phyloP scores from a whole-genome alignment of 2,888 invertebrate species.

The Ochropacha duplaris region DNA sequence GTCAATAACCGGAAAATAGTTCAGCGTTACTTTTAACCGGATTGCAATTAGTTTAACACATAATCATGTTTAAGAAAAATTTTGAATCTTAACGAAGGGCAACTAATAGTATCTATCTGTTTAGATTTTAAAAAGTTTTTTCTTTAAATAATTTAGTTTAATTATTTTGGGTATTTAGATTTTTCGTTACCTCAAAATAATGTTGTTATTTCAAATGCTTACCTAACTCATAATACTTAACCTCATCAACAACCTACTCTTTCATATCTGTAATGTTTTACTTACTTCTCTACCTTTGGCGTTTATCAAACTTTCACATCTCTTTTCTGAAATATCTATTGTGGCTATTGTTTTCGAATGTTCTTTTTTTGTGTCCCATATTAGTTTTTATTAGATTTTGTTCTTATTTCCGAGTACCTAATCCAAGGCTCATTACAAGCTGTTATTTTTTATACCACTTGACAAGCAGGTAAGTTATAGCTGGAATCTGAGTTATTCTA shows the following conservation, averaged over 20 bases:
- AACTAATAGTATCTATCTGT: too few species aligned
- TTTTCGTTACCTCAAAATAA: too few species aligned
- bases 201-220: background rate
- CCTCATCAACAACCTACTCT: conserved; percentile 1
- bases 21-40: too few species aligned
- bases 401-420: conserved; percentile 5
- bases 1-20: too few species aligned
- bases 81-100: too few species aligned
- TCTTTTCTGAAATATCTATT: conserved; percentile 37
- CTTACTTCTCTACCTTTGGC: conserved; percentile 22
- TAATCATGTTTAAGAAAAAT: too few species aligned
- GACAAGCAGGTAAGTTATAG: background rate
- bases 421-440: background rate
- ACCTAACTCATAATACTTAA: too few species aligned
- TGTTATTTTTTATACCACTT: background rate
- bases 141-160: too few species aligned
- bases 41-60: too few species aligned
- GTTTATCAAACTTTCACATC: conserved; percentile 37
- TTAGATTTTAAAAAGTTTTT: too few species aligned
- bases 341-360: conserved; percentile 35
- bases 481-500: background rate
- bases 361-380: conserved; percentile 34
- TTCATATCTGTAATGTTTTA: conserved; percentile 12
- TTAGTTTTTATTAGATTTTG: conserved; percentile 26
- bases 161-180: too few species aligned